Evolutionary conservation across 2,888 invertebrate genomes (phyloP), one percentile per base, ranked within the genome.

Genomic region (Sinohyriopsis cumingii): DNA sequence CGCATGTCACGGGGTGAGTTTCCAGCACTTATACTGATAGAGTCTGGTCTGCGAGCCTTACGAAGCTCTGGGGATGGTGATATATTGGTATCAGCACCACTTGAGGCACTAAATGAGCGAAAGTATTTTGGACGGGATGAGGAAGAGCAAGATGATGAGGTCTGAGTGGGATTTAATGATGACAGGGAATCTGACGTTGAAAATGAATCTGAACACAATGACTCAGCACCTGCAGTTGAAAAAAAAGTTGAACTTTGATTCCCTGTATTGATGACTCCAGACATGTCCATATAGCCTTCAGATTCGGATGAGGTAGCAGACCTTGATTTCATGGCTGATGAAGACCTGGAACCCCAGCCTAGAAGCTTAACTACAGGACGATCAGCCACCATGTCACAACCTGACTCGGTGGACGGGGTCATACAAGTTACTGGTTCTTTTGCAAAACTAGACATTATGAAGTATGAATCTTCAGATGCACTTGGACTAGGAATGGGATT

Each of bases 261-360:
- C 45, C 45, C 45, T 45, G 45, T 72, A 54, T 80, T 74, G 69
- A 77, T 79, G 60, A 78, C 65, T 24, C 75, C 77, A 28, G 82
- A 75, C 85, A 85, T 85, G 59, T 84, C 84, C 80, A 85, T 82
- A 64, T 85, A 85, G 60, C 80, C 82, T 63, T 71, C 63, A 20
- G 65, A 56, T 24, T 69, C 72, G 33, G 72, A 20, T 19, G 62
- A 28, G 24, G 63, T 56, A 33, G 24, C 15, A 15, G 65, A 65
- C 59, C 59, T 59, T 7, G 59, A 59, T 59, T 65, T 65, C 25
- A 45, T 68, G 56, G 63, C 57, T 63, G 65, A 55, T 22, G 67
- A 59, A 22, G 67, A 59, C 45, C 62, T 68, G 55, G 71, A 69
- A 15, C 69, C 71, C 56, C 72, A 75, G 22, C 74, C 74, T 33